Evolutionary conservation across 2,888 invertebrate species (phyloP).

Genomic region (Nephrotoma flavescens): DNA sequence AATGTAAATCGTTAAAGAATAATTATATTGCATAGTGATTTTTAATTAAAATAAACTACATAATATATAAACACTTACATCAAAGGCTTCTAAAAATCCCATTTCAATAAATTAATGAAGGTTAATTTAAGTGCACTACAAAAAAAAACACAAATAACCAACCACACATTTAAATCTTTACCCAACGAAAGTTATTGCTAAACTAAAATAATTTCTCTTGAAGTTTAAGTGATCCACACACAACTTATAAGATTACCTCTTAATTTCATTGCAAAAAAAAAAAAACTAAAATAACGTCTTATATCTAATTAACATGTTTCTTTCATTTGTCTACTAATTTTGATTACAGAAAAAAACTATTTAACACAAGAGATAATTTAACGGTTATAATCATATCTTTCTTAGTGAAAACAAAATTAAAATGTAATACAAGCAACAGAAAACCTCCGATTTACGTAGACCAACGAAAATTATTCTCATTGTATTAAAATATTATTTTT

Average conservation of each 20-base stretch:
- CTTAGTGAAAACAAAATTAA: background rate
- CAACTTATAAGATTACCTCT: background rate
- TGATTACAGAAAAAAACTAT: background rate
- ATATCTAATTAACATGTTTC: background rate
- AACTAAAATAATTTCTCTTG: background rate
- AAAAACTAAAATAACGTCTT: background rate
- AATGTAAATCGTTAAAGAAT: background rate
- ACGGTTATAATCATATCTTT: background rate
- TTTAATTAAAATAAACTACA: background rate
- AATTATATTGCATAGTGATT: no score
- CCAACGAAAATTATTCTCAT: no score
- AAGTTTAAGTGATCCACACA: background rate
- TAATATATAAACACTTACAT: background rate
- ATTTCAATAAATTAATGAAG: background rate
- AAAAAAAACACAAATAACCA: background rate
- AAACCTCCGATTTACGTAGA: no score
- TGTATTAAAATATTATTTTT: no score
- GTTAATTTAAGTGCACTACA: background rate
- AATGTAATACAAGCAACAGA: background rate
- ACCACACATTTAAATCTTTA: background rate
- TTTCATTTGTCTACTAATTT: background rate
- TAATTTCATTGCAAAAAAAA: background rate
- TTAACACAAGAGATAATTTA: background rate
- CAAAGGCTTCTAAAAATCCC: background rate
- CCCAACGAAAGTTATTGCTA: background rate